Evolutionary conservation across 1,140 invertebrate genomes (phyloP).

Genomic region (Parasteatoda tepidariorum): DNA sequence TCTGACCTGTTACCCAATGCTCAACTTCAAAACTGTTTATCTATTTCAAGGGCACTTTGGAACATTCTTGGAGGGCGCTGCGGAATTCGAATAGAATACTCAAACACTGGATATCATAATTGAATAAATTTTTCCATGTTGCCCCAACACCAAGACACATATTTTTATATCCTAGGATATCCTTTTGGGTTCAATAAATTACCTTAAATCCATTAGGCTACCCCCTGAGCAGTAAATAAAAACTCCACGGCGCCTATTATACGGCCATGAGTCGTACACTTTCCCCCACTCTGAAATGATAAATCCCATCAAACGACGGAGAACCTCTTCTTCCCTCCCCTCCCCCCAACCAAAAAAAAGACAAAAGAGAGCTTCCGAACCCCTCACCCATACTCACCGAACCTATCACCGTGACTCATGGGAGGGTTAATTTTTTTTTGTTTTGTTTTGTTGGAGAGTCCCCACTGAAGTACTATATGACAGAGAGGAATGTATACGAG

Average conservation of each 20-base stretch:
- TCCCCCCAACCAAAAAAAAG: conserved; percentile 5
- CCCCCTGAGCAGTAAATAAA: conserved; percentile 34
- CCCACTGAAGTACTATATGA: too few species aligned
- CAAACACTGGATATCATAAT: too few species aligned
- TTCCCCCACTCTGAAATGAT: conserved; percentile 22
- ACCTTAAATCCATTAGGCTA: conserved; percentile 42
- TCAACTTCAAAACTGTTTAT: too few species aligned
- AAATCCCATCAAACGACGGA: conserved; percentile 49
- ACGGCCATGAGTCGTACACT: conserved; percentile 12
- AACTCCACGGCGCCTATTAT: conserved; percentile 14
- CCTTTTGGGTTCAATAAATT: conserved; percentile 27
- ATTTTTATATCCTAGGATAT: not conserved
- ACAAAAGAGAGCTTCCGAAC: conserved; percentile 4
- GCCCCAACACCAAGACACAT: conserved; percentile 15
- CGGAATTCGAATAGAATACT: too few species aligned
- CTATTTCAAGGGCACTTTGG: too few species aligned
- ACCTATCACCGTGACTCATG: not conserved
- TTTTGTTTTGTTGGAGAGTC: not conserved
- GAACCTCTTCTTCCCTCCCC: too few species aligned
- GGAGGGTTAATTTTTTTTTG: not conserved
- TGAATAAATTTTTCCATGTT: not conserved
- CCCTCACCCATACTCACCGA: too few species aligned
- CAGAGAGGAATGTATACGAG: too few species aligned
- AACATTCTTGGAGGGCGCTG: too few species aligned
- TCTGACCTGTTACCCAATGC: too few species aligned